Evolutionary conservation across 1,140 invertebrate species (phyloP), one percentile per base, ranked within the genome.

Genomic region (Drosophila lacteicornis): DNA sequence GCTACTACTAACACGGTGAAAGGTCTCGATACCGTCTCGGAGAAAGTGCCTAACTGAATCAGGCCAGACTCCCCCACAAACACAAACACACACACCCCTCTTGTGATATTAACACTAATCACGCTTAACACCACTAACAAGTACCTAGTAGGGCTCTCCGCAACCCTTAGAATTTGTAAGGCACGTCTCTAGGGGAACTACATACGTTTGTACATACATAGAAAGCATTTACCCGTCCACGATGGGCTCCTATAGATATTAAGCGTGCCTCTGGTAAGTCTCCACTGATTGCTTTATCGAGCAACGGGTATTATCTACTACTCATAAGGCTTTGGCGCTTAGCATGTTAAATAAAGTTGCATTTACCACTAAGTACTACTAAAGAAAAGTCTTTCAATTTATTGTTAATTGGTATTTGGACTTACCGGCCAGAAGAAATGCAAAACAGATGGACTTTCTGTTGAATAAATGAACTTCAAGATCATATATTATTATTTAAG

Each of bases 51-150:
- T 68, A 53, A 88, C 46, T 74, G 55, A 76, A 70, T 58, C 45
- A 61, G 65, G 70, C 62, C 65, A 74, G 27, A 65, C 61, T 79
- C 46, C 67, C 36, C 51, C 53, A 73, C 69, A 56, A 25, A 42
- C n/a, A 56, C 43, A 27, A 22, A 50, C n/a, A 56, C 25, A 51
- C 49, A 30, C 49, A 22, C 53, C 46, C 19, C 15, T 56, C 50
- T 88, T 90, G 84, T 87, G 84, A 87, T 87, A 87, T 80, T 88
- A 88, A 87, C 73, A 80, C 77, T 84, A 73, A 87, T 82, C 83
- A 86, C 61, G 47, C 62, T 46, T 65, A 78, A 79, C 66, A 87
- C 59, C 38, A 86, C 65, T 87, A 83, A 87, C 71, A 78, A 67
- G 75, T 79, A 82, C 65, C 47, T 50, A 51, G 53, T 73, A 82